These are phyloP conservation scores for Pyrocephalus nanus DNA, from an alignment of 2,797 vertebrate species.

Conservation along the genomic window DNA sequence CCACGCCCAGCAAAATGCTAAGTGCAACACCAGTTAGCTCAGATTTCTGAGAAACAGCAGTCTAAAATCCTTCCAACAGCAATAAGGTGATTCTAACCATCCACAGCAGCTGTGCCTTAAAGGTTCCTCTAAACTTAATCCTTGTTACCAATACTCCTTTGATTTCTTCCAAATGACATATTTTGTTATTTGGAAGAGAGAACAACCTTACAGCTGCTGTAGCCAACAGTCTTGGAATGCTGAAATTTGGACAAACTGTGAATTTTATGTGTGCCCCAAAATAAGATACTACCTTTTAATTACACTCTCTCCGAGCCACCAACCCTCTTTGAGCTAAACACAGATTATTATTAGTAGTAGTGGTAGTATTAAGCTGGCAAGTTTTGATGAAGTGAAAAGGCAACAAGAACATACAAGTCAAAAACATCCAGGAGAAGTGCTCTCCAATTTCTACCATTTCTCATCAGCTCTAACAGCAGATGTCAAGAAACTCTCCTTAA, in stretches of 20 bases:
- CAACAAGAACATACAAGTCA: background rate
- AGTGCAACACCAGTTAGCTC: background rate
- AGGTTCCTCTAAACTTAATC: background rate
- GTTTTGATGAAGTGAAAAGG: background rate
- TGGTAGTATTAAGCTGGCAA: background rate
- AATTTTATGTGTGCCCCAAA: background rate
- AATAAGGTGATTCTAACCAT: background rate
- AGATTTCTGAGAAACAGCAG: conserved; percentile 23
- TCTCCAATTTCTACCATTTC: background rate
- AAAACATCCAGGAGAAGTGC: background rate
- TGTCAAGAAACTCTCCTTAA: background rate
- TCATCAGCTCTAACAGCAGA: background rate
- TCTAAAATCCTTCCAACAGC: background rate
- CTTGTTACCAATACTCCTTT: background rate
- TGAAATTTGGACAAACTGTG: background rate
- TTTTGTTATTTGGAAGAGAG: background rate
- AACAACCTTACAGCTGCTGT: background rate
- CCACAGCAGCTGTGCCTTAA: background rate
- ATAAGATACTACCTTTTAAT: background rate
- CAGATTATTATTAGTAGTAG: background rate
- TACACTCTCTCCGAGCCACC: background rate
- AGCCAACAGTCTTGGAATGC: background rate
- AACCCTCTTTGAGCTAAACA: background rate
- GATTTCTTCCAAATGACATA: background rate
- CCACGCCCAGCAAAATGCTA: background rate